Evolutionary conservation across 2,888 invertebrate genomes (phyloP), one percentile per base, ranked within the genome.

Genomic region (Agrochola lota): DNA sequence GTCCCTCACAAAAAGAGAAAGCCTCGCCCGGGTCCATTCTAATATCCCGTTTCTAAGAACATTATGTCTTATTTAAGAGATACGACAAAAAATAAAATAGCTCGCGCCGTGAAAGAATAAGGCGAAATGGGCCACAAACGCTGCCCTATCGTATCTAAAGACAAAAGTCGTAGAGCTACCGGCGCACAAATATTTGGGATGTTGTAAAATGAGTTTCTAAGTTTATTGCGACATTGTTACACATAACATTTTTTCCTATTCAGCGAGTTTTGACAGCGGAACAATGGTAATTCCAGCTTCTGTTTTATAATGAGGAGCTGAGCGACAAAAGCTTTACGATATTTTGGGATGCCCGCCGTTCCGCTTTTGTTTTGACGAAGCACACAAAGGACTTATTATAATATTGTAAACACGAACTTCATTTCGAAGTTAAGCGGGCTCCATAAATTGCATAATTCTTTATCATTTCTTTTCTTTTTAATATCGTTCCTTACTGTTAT

Each of bases 61-160:
- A 95, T 96, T 95, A 96, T 94, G 95, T 96, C 96, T 96, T 96
- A 96, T 96, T 96, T 96, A 95, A 95, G 94, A 93, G 94, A 94
- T 91, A 93, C 93, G 93, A 94, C 94, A 95, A 95, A 94, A 94
- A 96, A 94, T 93, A 94, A 94, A 94, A 94, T 93, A 92, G 94
- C 92, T 91, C 92, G 91, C 91, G 87, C 91, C 91, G 91, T 92
- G 93, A 92, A 94, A 94, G 93, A 94, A 95, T 95, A 94, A 94
- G 91, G 94, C 94, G 91, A 93, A 95, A 96, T 94, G 94, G 94
- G 91, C 94, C 93, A 95, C 96, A 96, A 95, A 95, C 92, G 90
- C 74, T 87, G 90, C 82, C 86, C 92, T 87, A 74, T 85, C 81
- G 90, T 85, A 90, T 87, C 91, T 91, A 90, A 93, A 95, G 94